Conservation (phyloP, 2,797 vertebrate species). For the Sardinella longiceps region DNA sequence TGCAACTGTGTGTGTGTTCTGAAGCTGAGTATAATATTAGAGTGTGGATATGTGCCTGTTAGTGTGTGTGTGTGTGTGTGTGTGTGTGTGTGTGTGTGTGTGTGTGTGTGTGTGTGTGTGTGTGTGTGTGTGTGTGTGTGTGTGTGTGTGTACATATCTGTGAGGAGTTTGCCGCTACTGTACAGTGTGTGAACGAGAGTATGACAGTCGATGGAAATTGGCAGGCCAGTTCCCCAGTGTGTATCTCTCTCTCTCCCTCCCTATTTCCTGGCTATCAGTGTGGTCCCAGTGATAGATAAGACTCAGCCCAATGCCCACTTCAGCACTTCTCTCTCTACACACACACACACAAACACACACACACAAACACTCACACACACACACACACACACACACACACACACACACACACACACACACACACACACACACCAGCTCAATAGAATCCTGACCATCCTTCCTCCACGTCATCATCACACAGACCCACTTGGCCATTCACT, state of each 20-base stretch:
- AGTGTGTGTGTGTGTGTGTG: background rate
- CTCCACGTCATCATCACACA: background rate
- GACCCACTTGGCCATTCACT: background rate
- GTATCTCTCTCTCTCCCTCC: conserved; percentile 14
- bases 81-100: conserved; percentile 29
- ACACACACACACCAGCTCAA: background rate
- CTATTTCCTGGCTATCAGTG: conserved; percentile 19
- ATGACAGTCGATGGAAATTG: conserved; percentile 13
- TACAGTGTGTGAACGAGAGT: conserved; percentile 8
- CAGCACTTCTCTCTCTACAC: conserved; percentile 20
- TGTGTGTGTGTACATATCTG: conserved; percentile 30
- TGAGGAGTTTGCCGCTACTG: conserved; percentile 13
- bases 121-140: background rate
- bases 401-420: no score
- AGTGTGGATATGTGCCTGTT: no score
- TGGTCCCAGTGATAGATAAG: background rate
- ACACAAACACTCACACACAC: no score
- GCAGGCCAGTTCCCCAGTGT: background rate
- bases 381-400: no score
- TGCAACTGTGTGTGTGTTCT: conserved; percentile 25
- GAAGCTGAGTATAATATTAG: no score
- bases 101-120: background rate
- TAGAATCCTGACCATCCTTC: background rate
- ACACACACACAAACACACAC: no score
- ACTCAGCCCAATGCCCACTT: background rate